Base-by-base conservation (phyloP, 2,113 vertebrate species). In the Corapipo altera region DNA sequence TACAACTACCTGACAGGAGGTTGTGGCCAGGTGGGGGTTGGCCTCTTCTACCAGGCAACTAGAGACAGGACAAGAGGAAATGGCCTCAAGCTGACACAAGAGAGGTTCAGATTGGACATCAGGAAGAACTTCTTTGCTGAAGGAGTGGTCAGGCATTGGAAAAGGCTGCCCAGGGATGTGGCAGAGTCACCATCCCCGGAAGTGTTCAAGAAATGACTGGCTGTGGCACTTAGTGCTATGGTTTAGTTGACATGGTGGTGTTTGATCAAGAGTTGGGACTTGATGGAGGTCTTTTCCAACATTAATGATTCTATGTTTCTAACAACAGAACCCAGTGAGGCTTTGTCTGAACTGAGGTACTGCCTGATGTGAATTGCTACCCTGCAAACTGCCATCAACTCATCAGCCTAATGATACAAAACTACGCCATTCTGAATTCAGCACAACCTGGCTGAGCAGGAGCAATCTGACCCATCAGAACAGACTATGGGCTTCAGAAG, bases 211-310 rank as follows among this genome's bases (percentile, higher is more conserved):
- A 48, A 88, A 72, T 59, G 15, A 78, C 28, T 48, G 15, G 20
- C 49, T 0, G 0, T 55, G 24, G 11, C 18, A 15, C 26, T 57
- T 5, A 49, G 17, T 35, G 30, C 6, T 72, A 55, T 9, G 5
- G 22, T 52, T 64, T 35, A 57, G 21, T 43, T 57, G 43, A 65
- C 17, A 6, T 8, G 17, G 41, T 17, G 30, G 41, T 10, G 20
- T 26, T 32, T 0, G 0, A 20, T 48, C 28, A 48, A 55, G 8
- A 24, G 26, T 0, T 49, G 26, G 35, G 49, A 26, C 13, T 49
- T 1, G 1, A 26, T 6, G 20, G 24, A 49, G 9, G 16, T n/a
- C 17, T 65, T 57, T 49, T 57, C 43, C 32, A 80, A 58, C 21
- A 7, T 43, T 30, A 35, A 57, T 27, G 14, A 57, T 57, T 35